Evolutionary conservation across 2,113 vertebrate genomes (phyloP), one percentile per base, ranked within the genome.

Genomic region (Engystomops pustulosus): DNA sequence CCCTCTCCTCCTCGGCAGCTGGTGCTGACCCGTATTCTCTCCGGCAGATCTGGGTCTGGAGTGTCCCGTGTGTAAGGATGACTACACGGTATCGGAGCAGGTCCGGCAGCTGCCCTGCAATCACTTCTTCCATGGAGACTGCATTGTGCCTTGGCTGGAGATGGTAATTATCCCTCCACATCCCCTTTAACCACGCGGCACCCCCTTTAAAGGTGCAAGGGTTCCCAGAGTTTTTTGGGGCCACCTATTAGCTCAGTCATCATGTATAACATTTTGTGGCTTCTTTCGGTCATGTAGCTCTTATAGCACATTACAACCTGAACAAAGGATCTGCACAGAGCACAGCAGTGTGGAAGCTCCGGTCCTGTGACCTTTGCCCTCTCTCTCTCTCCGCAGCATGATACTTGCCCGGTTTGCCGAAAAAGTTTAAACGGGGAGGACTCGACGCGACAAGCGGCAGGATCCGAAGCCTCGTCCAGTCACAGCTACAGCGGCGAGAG

Each of bases 61-160:
- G 89, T 99, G 98, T 86, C 96, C 98, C 0, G 98, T 99, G 41
- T 99, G 98, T 88, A 99, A 99, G 88, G 97, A 99, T 81, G 98
- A 99, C 90, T 99, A 99, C 69, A 14, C 89, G 0, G 89, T 96
- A 3, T 94, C 95, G 0, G 97, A 99, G 86, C 93, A 95, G 15
- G 98, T 98, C 68, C 93, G 96, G 89, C 97, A 98, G 92, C 89
- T 99, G 20, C 97, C 98, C 76, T 99, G 98, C 90, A 98, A 97
- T 83, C 98, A 99, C 88, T 91, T 97, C 93, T 99, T 99, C 90
- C 98, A 99, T 89, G 97, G 96, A 91, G 94, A 94, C 90, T 99
- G 98, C 92, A 99, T 99, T 84, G 96, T 99, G 88, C 98, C 98
- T 0, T 99, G 98, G 97, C 91, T 99, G 85, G 96, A 99, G 89